Evolutionary conservation across 2,797 vertebrate genomes (phyloP).

Genomic region (Trematomus bernacchii): DNA sequence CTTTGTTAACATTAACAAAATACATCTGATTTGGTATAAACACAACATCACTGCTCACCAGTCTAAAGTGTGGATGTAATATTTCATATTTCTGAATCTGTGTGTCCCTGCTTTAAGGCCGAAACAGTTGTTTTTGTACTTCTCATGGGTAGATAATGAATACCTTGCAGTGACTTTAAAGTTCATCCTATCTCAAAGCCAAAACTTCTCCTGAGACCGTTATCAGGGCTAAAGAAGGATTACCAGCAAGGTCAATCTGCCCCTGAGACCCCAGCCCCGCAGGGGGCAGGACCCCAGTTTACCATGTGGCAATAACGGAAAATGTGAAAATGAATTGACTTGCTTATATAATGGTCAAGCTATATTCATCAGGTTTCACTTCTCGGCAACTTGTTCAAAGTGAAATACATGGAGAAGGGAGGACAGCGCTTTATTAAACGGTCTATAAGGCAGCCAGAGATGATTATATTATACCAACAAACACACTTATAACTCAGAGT

Average conservation of each 20-base stretch:
- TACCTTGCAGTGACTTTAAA: background rate
- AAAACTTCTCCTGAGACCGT: background rate
- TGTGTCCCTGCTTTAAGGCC: background rate
- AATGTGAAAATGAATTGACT: no score
- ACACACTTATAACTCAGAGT: no score
- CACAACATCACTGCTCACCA: no score
- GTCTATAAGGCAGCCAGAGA: no score
- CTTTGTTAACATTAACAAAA: background rate
- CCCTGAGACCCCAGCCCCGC: background rate
- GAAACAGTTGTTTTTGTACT: background rate
- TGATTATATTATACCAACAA: no score
- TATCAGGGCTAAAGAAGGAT: background rate
- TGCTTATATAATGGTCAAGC: no score
- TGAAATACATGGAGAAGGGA: no score
- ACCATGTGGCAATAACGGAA: background rate
- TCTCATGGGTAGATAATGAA: constrained; percentile 6
- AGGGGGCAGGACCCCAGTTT: background rate
- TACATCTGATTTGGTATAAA: background rate
- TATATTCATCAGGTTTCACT: no score
- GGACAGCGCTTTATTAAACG: no score
- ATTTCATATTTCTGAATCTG: background rate
- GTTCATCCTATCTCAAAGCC: background rate
- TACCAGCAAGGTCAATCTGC: background rate
- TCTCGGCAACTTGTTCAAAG: no score
- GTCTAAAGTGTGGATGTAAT: background rate